phyloP scores from a whole-genome alignment of 2,888 invertebrate species.

The Hirtodrosophila duncani region DNA sequence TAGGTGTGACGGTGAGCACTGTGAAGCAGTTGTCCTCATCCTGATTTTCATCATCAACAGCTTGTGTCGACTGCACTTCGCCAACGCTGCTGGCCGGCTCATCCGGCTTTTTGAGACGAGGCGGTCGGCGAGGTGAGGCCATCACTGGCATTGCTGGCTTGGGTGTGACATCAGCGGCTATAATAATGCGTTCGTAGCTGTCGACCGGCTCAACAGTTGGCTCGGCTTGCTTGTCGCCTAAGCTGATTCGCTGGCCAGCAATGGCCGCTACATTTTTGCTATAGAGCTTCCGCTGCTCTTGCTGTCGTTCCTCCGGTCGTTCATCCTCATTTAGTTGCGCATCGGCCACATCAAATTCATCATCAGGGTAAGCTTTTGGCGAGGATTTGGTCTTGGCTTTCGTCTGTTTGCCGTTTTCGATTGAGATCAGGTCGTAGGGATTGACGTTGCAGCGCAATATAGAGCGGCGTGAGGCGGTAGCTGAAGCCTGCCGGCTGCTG shows the following conservation, averaged over 20 bases:
- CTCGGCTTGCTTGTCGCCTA: conserved; percentile 81
- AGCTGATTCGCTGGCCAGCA: conserved; percentile 84
- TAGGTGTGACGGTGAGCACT: conserved; percentile 65
- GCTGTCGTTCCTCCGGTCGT: conserved; percentile 26
- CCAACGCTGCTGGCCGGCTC: conserved; percentile 24
- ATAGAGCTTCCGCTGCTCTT: conserved; percentile 71
- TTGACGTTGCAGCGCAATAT: conserved; percentile 91
- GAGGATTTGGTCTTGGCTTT: conserved; percentile 28
- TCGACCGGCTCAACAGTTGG: conserved; percentile 67
- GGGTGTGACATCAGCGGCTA: conserved; percentile 28
- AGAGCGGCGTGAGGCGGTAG: conserved; percentile 80
- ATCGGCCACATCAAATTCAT: conserved; percentile 79
- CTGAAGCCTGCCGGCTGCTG: not conserved
- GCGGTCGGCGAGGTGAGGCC: conserved; percentile 68
- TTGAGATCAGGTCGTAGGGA: conserved; percentile 88
- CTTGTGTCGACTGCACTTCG: not conserved
- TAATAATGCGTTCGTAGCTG: conserved; percentile 78
- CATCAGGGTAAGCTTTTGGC: conserved; percentile 73
- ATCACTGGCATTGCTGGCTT: not conserved
- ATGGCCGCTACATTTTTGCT: conserved; percentile 82
- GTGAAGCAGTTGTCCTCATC: conserved; percentile 37
- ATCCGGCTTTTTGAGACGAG: conserved; percentile 65
- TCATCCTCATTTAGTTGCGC: conserved; percentile 73
- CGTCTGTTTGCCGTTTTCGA: conserved; percentile 62
- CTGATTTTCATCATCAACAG: conserved; percentile 10